Base-by-base conservation (phyloP, 2,797 vertebrate species). In the Sebastes wilsoni region DNA sequence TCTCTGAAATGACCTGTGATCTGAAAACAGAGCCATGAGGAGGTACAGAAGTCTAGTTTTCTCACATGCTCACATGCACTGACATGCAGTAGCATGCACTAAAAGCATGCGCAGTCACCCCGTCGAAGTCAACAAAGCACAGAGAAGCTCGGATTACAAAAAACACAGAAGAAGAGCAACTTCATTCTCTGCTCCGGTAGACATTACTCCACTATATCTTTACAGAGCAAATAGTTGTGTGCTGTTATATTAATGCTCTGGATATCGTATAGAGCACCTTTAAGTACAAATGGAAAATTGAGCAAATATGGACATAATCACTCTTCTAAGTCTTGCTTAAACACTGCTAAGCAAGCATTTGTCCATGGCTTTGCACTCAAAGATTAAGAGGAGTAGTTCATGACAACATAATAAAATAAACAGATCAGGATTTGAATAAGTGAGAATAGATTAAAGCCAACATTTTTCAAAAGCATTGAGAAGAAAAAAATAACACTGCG, bases 361-460 rank as follows among this genome's bases (percentile, higher is more conserved):
- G 23, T 30, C 10, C 20, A 20, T 38, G 7, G n/a, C 32, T 61
- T 69, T 54, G 74, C 4, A 5, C 28, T 66, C 38, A 62, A 34
- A 77, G 59, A 59, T 4, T 54, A 32, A 59, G 42, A 42, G 12
- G 32, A 60, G 28, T 58, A 54, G 22, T 14, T 67, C 16, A 49
- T 49, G 20, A 36, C 28, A 80, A 38, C 62, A 18, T 27, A 30
- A 36, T 22, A 75, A 75, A 42, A 80, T 72, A 68, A 77, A 80
- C 72, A 59, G 13, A 42, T 77, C 30, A 32, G 42, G 28, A 58
- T 61, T 30, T 23, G 1, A 62, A 67, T 58, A 68, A 72, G 68
- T 77, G 16, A 42, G 4, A 20, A 28, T 6, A 65, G 34, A 77
- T 65, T 65, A 28, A 64, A 55, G 58, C 34, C 36, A 68, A 12